Conservation (phyloP, 2,888 invertebrate species). For the Parasteatoda lunata region DNA sequence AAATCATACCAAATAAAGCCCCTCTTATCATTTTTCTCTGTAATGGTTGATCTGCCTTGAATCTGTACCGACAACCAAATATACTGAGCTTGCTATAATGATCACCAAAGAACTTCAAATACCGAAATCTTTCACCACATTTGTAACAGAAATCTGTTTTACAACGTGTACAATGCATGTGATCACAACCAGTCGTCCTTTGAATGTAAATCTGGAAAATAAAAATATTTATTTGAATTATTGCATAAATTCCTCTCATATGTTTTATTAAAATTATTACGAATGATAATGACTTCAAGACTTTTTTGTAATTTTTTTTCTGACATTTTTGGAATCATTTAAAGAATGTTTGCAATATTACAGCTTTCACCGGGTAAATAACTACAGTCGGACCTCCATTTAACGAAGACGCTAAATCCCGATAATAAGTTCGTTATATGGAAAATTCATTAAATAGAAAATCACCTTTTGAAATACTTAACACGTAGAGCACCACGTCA, state of each 20-base stretch:
- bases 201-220: slow-evolving; percentile 74
- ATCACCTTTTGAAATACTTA: no score
- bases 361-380: neutral
- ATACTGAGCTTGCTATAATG: slow-evolving; percentile 74
- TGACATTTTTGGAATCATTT: neutral
- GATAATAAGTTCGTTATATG: no score
- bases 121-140: slow-evolving; percentile 74
- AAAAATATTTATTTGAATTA: neutral
- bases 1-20: slow-evolving; percentile 73
- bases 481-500: no score
- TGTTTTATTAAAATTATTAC: no score
- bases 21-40: slow-evolving; percentile 74
- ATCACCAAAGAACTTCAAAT: slow-evolving; percentile 74
- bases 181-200: slow-evolving; percentile 75
- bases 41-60: slow-evolving; percentile 73
- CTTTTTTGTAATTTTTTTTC: neutral
- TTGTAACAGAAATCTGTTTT: slow-evolving; percentile 75
- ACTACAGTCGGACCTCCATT: no score
- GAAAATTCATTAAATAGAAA: no score
- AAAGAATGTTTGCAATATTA: slow-evolving; percentile 10
- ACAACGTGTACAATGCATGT: slow-evolving; percentile 75
- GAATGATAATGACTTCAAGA: no score
- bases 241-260: no score
- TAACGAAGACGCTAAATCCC: no score
- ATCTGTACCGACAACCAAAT: slow-evolving; percentile 75